Conservation (phyloP, 1,140 invertebrate genomes). For the Achroia grisella region DNA sequence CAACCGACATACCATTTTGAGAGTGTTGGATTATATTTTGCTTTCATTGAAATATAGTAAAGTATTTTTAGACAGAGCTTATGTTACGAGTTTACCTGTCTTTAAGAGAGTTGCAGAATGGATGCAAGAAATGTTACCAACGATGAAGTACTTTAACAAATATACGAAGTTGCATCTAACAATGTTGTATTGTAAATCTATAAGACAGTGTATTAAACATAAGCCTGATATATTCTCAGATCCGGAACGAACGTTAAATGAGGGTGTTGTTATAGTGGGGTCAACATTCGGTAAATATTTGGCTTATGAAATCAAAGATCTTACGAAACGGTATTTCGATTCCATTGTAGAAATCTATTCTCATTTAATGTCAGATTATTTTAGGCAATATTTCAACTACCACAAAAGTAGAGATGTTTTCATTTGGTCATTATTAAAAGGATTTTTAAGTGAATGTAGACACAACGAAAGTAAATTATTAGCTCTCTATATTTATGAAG, state of each 20-base stretch:
- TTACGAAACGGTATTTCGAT: constrained; percentile 29
- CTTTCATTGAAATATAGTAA: constrained; percentile 28
- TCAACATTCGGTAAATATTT: constrained; percentile 35
- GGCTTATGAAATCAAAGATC: constrained; percentile 29
- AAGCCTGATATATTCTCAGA: constrained; percentile 24
- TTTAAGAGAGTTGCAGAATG: constrained; percentile 27
- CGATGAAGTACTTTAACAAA: constrained; percentile 23
- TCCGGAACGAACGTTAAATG: constrained; percentile 9
- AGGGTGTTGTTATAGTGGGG: constrained; percentile 29
- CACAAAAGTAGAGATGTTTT: constrained; percentile 13
- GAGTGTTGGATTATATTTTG: constrained; percentile 10
- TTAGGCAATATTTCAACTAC: constrained; percentile 15
- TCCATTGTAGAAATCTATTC: constrained; percentile 35
- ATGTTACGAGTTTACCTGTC: constrained; percentile 24
- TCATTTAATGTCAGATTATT: constrained; percentile 15
- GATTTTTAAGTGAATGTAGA: constrained; percentile 20
- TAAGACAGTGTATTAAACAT: constrained; percentile 24
- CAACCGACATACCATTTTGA: background rate
- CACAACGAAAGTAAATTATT: constrained; percentile 18
- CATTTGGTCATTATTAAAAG: constrained; percentile 20
- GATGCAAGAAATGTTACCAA: constrained; percentile 24
- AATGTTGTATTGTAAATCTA: constrained; percentile 36
- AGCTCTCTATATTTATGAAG: constrained; percentile 18
- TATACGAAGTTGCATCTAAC: constrained; percentile 37
- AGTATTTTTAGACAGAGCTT: constrained; percentile 28